These are phyloP conservation scores for Dynastes grantii DNA, from an alignment of 2,888 invertebrate species.

Conservation along the genomic window DNA sequence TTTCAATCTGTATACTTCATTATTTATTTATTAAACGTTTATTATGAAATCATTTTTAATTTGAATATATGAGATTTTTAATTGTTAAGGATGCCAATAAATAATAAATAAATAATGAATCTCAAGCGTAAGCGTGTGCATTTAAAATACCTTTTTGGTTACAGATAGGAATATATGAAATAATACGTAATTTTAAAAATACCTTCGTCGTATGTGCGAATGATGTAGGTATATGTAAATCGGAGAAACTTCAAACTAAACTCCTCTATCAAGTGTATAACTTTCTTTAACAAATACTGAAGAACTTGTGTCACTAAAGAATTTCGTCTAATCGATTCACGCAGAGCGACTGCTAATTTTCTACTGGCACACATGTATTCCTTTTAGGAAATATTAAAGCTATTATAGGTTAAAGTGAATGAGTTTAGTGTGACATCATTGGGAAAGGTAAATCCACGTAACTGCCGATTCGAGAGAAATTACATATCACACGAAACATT, in stretches of 20 bases:
- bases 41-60: too few species aligned
- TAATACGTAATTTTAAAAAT: too few species aligned
- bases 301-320: slow-evolving; percentile 1
- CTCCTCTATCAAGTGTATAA: neutral
- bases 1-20: too few species aligned
- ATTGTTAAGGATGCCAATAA: too few species aligned
- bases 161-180: too few species aligned
- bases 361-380: slow-evolving; percentile 21
- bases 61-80: too few species aligned
- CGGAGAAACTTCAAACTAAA: neutral
- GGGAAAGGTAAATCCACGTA: slow-evolving; percentile 32
- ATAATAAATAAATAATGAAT: too few species aligned
- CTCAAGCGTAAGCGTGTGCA: too few species aligned
- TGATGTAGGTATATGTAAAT: too few species aligned
- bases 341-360: neutral
- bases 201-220: too few species aligned
- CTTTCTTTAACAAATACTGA: neutral
- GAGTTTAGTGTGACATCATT: slow-evolving; percentile 29
- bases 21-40: too few species aligned
- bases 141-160: too few species aligned
- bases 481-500: neutral
- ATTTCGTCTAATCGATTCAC: neutral
- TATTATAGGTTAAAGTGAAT: neutral
- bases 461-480: neutral
- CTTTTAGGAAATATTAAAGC: slow-evolving; percentile 16